Base-by-base conservation (phyloP, 2,113 vertebrate species). In the Chascanopsetta lugubris region DNA sequence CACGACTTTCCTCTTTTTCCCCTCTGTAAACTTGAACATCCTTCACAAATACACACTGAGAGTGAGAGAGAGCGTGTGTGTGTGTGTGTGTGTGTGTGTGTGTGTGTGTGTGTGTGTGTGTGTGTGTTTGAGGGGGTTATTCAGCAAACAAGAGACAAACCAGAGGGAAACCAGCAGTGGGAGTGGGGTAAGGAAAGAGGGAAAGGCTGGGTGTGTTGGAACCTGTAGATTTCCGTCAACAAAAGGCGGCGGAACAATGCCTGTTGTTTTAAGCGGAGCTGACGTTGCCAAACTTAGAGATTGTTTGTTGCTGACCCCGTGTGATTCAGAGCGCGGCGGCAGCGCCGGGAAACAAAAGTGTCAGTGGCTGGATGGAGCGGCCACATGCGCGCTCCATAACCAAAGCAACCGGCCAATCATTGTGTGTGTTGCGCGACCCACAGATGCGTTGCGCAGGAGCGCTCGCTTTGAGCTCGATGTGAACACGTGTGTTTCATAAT, bases 261-360 rank as follows among this genome's bases (percentile, higher is more conserved):
- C 70, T 90, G 91, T 90, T 92, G 89, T 92, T 91, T 92, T 85
- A 91, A 83, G 83, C 77, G 24, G 63, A 83, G 91, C 91, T 91
- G 91, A 92, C 86, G 57, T 73, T 71, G 88, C 79, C 86, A 74
- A 85, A 89, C 87, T 90, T 89, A 84, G 88, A 91, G 82, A 88
- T 90, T 86, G 91, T 91, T 92, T 90, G 88, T 90, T 89, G 90
- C 91, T 91, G 90, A 92, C 84, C 64, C 42, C 60, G 78, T 89
- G 67, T 87, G 79, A 90, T 80, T 86, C 58, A 58, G 71, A 72
- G 81, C 84, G 78, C 59, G 8, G 69, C 40, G 65, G 74, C 70
- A 18, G 75, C 45, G 5, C 2, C 0, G 60, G 55, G 61, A 67
- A 85, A 82, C 79, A 84, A 89, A 84, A 75, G 85, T 86, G 75